Conservation (phyloP, 2,113 vertebrate species). For the Ameiurus melas region DNA sequence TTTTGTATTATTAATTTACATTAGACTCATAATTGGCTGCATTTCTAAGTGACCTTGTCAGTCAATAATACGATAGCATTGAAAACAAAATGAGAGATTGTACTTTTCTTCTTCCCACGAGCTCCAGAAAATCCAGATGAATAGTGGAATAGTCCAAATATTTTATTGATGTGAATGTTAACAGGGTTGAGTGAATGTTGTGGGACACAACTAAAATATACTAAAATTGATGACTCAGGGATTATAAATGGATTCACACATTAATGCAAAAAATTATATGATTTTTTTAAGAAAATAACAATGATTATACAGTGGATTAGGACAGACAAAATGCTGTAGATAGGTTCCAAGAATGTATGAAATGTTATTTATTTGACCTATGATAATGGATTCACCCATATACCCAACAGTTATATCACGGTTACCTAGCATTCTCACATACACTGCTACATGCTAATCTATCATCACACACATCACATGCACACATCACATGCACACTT, state of each 20-base stretch:
- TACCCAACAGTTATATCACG: too few relatives aligned
- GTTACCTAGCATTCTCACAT: too few relatives aligned
- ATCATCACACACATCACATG: too few relatives aligned
- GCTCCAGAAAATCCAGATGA: background rate
- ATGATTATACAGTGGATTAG: background rate
- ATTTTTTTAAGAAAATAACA: background rate
- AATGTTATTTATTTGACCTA: background rate
- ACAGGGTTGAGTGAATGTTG: background rate
- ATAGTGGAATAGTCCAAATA: background rate
- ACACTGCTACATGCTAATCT: too few relatives aligned
- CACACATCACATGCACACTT: too few relatives aligned
- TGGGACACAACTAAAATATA: background rate
- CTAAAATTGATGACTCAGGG: background rate
- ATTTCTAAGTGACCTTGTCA: too few relatives aligned
- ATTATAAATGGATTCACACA: background rate
- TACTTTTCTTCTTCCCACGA: background rate
- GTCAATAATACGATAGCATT: too few relatives aligned
- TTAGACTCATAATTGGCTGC: too few relatives aligned
- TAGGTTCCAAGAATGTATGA: background rate
- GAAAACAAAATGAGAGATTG: background rate
- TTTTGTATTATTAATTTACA: too few relatives aligned
- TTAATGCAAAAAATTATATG: background rate
- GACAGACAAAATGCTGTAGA: background rate
- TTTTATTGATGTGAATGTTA: background rate
- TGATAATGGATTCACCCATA: too few relatives aligned